Percentiles rank a stretch among this genome's conserved stretches.
phyloP scores from a whole-genome alignment of 1,140 invertebrate species.

The Drosophila tani region DNA sequence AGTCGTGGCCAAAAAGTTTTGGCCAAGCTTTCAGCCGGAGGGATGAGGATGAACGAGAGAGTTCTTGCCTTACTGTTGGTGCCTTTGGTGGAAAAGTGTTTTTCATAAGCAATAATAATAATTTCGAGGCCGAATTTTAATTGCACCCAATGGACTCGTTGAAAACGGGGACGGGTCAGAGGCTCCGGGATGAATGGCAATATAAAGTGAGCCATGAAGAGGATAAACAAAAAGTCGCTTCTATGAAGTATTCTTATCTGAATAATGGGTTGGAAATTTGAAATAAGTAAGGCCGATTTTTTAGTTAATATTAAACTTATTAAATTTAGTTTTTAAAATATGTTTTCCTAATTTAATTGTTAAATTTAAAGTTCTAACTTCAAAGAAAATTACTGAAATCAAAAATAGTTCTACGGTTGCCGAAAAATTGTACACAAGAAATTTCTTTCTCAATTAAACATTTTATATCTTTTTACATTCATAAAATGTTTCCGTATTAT shows the following conservation, averaged over 20 bases:
- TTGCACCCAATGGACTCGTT: slow-evolving; percentile 77
- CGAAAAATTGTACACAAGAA: accelerated
- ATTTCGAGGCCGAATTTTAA: slow-evolving; percentile 80
- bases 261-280: neutral
- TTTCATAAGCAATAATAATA: slow-evolving; percentile 82
- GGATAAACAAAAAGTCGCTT: slow-evolving; percentile 4
- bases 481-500: neutral
- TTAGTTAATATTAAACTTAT: neutral
- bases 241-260: neutral
- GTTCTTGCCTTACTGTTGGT: neutral
- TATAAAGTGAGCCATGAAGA: slow-evolving; percentile 21
- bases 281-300: neutral
- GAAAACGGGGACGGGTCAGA: slow-evolving; percentile 43
- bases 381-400: too few species aligned
- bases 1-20: slow-evolving; percentile 54
- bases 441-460: neutral
- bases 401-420: too few species aligned
- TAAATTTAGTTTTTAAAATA: neutral
- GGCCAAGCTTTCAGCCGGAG: slow-evolving; percentile 19
- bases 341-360: neutral
- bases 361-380: too few species aligned
- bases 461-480: neutral
- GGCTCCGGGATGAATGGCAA: slow-evolving; percentile 21
- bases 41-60: slow-evolving; percentile 15
- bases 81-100: slow-evolving; percentile 62